Conservation (phyloP, 2,113 vertebrate genomes). For the Strigops habroptila region DNA sequence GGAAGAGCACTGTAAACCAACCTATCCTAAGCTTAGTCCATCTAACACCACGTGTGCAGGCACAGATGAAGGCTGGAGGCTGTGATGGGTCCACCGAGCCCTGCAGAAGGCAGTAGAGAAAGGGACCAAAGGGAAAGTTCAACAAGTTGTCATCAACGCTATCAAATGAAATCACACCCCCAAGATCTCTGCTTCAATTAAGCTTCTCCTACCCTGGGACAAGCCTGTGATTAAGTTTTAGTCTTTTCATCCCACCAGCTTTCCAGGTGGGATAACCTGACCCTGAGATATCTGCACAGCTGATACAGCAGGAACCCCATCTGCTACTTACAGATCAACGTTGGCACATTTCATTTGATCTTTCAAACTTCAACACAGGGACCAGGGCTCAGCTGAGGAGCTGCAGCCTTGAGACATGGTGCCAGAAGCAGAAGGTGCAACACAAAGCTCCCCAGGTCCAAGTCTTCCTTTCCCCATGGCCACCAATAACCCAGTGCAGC, state of each 20-base stretch:
- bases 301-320: rapidly evolving
- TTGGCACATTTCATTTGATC: rapidly evolving
- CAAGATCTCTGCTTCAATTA: background rate
- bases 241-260: background rate
- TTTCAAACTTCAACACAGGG: background rate
- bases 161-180: background rate
- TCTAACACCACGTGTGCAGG: rapidly evolving
- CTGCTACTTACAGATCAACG: background rate
- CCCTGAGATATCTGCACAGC: background rate
- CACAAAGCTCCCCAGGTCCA: background rate
- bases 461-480: background rate
- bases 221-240: background rate
- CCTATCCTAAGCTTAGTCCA: background rate
- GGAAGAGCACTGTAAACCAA: background rate
- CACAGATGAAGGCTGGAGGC: background rate
- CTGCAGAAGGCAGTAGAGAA: background rate
- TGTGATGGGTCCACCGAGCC: background rate
- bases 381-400: background rate
- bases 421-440: background rate
- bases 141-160: background rate
- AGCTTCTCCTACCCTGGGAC: background rate
- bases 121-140: background rate
- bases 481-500: background rate
- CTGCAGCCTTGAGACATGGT: background rate
- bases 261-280: background rate